phyloP scores from a whole-genome alignment of 2,888 invertebrate species.

The Alloscopus bannaensis region DNA sequence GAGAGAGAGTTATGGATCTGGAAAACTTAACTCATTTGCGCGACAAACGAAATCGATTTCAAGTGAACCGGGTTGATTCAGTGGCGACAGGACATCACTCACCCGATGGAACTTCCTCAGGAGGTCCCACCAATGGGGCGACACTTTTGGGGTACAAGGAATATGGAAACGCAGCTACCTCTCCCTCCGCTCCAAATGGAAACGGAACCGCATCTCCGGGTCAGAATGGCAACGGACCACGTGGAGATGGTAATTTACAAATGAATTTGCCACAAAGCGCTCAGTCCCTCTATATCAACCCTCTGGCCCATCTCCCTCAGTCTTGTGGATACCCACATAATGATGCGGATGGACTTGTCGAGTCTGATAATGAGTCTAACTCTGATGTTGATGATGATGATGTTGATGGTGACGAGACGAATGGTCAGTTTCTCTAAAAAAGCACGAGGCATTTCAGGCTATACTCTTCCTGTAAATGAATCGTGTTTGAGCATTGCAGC shows the following conservation, averaged over 20 bases:
- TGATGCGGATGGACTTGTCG: slow-evolving; percentile 27
- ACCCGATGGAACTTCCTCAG: slow-evolving; percentile 72
- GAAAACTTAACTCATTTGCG: slow-evolving; percentile 64
- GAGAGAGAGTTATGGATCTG: slow-evolving; percentile 64
- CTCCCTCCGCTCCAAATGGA: slow-evolving; percentile 1
- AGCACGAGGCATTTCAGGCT: slow-evolving; percentile 11
- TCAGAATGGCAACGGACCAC: slow-evolving; percentile 39
- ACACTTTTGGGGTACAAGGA: slow-evolving; percentile 64
- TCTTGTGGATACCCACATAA: slow-evolving; percentile 48
- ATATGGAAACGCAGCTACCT: slow-evolving; percentile 43
- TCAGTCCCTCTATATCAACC: slow-evolving; percentile 50
- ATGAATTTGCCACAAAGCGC: slow-evolving; percentile 46
- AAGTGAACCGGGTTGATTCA: slow-evolving; percentile 80
- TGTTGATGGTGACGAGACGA: slow-evolving; percentile 32
- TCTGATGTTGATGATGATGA: slow-evolving; percentile 44
- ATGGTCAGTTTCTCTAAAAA: slow-evolving; percentile 32
- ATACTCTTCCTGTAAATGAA: background rate
- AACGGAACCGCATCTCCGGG: slow-evolving; percentile 13
- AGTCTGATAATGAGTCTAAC: slow-evolving; percentile 9
- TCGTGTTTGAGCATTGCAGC: slow-evolving; percentile 21
- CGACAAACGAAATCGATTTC: slow-evolving; percentile 76
- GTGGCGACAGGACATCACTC: slow-evolving; percentile 74
- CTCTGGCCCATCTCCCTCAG: slow-evolving; percentile 42
- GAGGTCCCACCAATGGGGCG: slow-evolving; percentile 59
- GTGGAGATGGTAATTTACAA: slow-evolving; percentile 60